These are phyloP conservation scores for Erpobdella octoculata DNA, from an alignment of 2,888 invertebrate species.

Conservation along the genomic window DNA sequence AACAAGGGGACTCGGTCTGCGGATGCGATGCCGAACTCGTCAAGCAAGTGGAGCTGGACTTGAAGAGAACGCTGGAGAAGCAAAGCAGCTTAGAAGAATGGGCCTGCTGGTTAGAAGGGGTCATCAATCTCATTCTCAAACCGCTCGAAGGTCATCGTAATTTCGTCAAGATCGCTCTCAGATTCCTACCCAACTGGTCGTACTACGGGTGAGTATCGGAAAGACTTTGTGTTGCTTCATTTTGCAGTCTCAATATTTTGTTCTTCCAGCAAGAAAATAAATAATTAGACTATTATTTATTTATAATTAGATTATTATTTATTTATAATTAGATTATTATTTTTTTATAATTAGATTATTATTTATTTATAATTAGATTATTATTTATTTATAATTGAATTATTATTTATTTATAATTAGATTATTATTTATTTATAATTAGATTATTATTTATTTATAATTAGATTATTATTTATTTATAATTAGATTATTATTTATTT, in stretches of 20 bases:
- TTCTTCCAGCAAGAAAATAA: background rate
- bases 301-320: too few relatives aligned
- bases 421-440: too few relatives aligned
- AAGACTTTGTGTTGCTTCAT: background rate
- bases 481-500: too few relatives aligned
- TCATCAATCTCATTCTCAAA: conserved; percentile 22
- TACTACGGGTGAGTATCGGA: conserved; percentile 21
- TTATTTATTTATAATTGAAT: background rate
- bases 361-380: too few relatives aligned
- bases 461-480: too few relatives aligned
- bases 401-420: too few relatives aligned
- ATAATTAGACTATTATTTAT: too few relatives aligned
- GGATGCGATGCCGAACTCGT: conserved; percentile 25
- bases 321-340: background rate
- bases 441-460: too few relatives aligned
- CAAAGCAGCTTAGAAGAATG: conserved; percentile 28
- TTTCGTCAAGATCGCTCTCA: conserved; percentile 26
- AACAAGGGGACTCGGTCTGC: conserved; percentile 23
- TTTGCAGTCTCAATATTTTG: background rate
- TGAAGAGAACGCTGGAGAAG: conserved; percentile 23
- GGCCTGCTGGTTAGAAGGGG: conserved; percentile 29
- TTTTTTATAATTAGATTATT: background rate
- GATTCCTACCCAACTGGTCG: conserved; percentile 26
- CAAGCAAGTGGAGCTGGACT: conserved; percentile 16
- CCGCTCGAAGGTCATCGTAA: background rate